Evolutionary conservation across 2,113 vertebrate genomes (phyloP).

Genomic region (Laticauda laticaudata): DNA sequence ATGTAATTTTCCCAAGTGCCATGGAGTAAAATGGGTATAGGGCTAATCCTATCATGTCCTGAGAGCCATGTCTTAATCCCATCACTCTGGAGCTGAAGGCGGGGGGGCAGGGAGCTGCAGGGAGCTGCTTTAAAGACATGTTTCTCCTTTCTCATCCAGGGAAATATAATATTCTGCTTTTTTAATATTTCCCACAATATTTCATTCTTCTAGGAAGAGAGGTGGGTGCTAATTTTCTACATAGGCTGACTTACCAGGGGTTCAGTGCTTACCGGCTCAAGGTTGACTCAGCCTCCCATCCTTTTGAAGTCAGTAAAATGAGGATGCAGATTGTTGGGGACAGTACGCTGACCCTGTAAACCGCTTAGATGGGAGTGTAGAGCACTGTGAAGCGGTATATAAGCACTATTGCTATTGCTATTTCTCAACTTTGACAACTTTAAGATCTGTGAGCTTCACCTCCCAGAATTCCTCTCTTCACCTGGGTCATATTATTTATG

Average conservation of each 20-base stretch:
- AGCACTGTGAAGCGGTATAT: not conserved
- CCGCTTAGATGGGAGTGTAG: not conserved
- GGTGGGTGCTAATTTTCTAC: too few relatives aligned
- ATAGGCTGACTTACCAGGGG: not conserved
- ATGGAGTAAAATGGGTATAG: too few relatives aligned
- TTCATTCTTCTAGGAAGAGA: too few relatives aligned
- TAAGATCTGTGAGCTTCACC: not conserved
- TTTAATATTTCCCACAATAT: too few relatives aligned
- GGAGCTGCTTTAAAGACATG: too few relatives aligned
- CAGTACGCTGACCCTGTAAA: not conserved
- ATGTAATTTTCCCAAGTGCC: too few relatives aligned
- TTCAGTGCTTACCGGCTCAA: not conserved
- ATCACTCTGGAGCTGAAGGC: too few relatives aligned
- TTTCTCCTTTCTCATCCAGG: too few relatives aligned
- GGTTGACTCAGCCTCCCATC: not conserved
- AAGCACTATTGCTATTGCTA: not conserved
- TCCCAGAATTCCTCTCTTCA: not conserved
- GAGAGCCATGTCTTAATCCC: too few relatives aligned
- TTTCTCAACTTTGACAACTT: not conserved
- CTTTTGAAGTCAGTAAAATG: not conserved
- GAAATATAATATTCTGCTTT: too few relatives aligned
- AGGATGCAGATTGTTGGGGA: not conserved
- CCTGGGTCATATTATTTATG: not conserved
- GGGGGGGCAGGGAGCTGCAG: too few relatives aligned
- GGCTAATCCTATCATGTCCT: too few relatives aligned